Evolutionary conservation across 2,797 vertebrate genomes (phyloP).

Genomic region (Aplochiton taeniatus): DNA sequence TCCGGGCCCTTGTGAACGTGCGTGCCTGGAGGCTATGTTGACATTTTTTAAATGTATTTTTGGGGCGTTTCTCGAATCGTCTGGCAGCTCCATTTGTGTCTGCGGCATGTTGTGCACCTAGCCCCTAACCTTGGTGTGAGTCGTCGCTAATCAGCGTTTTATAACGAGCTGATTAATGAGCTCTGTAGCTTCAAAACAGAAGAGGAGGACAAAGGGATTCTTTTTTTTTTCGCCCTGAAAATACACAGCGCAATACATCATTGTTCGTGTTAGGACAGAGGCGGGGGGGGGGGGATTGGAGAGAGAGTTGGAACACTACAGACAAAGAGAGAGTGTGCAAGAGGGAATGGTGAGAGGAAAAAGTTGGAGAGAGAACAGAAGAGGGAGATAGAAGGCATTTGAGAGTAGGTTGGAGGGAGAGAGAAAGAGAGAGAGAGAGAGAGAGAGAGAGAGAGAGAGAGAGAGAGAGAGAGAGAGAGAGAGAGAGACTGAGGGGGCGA

Average conservation of each 20-base stretch:
- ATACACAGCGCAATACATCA: constrained; percentile 1
- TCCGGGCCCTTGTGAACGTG: constrained; percentile 25
- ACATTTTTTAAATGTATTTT: neutral
- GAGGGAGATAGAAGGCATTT: neutral
- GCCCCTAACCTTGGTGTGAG: constrained; percentile 22
- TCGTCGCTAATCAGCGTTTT: constrained; percentile 45
- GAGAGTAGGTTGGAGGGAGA: neutral
- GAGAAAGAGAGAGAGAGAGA: neutral
- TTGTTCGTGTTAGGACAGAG: constrained; percentile 10
- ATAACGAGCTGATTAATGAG: constrained; percentile 43
- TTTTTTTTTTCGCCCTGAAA: neutral
- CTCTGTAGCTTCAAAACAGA: constrained; percentile 25
- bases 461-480: constrained; percentile 32
- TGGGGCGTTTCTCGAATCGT: no score
- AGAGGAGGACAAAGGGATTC: constrained; percentile 8
- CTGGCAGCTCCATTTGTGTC: constrained; percentile 9
- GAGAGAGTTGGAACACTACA: no score
- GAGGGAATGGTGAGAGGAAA: neutral
- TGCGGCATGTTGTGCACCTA: neutral
- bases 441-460: neutral
- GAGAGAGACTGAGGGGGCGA: constrained; percentile 50
- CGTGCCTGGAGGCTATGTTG: constrained; percentile 4
- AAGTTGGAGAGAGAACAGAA: neutral
- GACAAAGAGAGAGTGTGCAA: constrained; percentile 1
- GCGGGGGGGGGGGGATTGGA: neutral